Evolutionary conservation across 2,888 invertebrate genomes (phyloP).

Genomic region (Invenusta paracnida): DNA sequence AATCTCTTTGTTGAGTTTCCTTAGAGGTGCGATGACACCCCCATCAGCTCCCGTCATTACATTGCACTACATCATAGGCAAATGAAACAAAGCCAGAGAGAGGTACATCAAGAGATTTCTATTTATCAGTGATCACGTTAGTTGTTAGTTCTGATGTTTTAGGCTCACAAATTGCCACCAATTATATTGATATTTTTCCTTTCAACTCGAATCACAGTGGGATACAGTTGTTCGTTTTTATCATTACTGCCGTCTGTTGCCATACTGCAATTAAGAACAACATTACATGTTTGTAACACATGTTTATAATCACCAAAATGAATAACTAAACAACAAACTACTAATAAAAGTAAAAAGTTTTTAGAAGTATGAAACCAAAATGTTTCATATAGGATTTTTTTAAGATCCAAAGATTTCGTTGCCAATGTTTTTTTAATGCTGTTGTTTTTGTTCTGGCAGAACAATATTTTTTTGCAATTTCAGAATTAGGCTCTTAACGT

Average conservation of each 20-base stretch:
- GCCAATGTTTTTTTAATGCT: too few relatives aligned
- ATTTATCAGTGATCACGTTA: background rate
- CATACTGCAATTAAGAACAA: background rate
- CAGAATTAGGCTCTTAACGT: conserved; percentile 18
- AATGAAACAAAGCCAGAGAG: background rate
- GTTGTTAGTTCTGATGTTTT: background rate
- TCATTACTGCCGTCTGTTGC: conserved; percentile 4
- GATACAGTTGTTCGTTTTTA: background rate
- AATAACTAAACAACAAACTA: too few relatives aligned
- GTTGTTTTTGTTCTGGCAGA: too few relatives aligned
- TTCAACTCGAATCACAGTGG: background rate
- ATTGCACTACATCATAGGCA: background rate
- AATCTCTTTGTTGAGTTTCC: background rate
- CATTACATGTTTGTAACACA: too few relatives aligned
- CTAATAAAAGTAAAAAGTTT: too few relatives aligned
- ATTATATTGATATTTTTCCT: background rate
- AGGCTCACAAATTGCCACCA: background rate
- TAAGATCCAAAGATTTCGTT: too few relatives aligned
- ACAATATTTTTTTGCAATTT: too few relatives aligned
- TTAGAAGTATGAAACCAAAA: too few relatives aligned
- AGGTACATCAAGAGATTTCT: background rate
- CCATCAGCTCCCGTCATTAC: background rate
- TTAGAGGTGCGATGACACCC: background rate
- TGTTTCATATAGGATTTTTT: too few relatives aligned
- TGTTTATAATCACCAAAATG: too few relatives aligned